Evolutionary conservation across 35 echinoderm and acorn worm genomes (phyloP).

Genomic region (Heliocidaris tuberculata): DNA sequence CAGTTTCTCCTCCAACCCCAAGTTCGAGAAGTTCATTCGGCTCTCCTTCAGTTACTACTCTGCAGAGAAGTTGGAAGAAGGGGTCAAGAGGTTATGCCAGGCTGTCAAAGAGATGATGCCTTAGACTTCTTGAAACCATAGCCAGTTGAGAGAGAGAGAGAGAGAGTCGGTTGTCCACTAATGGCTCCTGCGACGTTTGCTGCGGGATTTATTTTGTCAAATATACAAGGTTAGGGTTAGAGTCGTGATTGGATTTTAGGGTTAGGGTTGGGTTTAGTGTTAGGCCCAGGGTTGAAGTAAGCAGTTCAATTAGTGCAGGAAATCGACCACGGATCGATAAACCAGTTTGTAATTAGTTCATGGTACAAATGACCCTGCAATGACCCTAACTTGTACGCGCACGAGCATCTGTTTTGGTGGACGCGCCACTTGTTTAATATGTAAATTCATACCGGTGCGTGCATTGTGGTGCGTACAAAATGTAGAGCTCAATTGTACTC

Average conservation of each 20-base stretch:
- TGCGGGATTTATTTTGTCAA: too few species aligned
- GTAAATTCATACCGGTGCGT: too few species aligned
- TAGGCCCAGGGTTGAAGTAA: neutral
- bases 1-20: constrained; percentile 61
- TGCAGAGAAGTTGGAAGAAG: constrained; percentile 30
- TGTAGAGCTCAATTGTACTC: too few species aligned
- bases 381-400: too few species aligned
- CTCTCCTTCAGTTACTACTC: constrained; percentile 65
- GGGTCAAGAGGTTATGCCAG: constrained; percentile 29
- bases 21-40: constrained; percentile 53
- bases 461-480: too few species aligned
- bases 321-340: neutral
- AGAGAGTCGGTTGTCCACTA: neutral
- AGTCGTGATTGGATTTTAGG: neutral
- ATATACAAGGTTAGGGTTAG: too few species aligned
- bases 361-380: too few species aligned
- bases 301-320: neutral
- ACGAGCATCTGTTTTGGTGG: too few species aligned
- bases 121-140: neutral
- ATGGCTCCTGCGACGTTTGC: neutral
- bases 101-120: constrained; percentile 48
- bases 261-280: neutral
- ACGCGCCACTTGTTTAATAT: too few species aligned
- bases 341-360: too few species aligned
- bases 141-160: neutral